Conservation (phyloP, 2,113 vertebrate genomes). For the Sclerurus mexicanus region DNA sequence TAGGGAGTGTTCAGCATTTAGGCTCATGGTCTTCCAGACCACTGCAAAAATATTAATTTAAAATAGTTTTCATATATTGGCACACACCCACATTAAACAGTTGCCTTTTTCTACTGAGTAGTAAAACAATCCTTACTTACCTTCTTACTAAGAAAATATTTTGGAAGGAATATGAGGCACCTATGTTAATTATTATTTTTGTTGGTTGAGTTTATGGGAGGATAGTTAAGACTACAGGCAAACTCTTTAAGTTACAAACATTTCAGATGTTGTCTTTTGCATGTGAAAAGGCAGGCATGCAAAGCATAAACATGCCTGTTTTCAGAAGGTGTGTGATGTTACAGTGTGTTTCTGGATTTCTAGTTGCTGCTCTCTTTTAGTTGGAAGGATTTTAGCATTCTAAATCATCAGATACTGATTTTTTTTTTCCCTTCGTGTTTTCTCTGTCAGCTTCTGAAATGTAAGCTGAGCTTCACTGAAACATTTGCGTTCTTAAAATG, state of each 20-base stretch:
- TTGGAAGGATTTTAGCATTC: not conserved
- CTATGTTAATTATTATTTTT: conserved; percentile 40
- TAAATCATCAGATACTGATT: not conserved
- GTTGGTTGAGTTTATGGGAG: conserved; percentile 24
- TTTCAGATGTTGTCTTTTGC: not conserved
- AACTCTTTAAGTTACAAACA: not conserved
- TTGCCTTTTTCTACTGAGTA: not conserved
- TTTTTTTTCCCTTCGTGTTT: not conserved
- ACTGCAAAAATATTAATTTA: conserved; percentile 1
- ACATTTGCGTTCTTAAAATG: conserved; percentile 18
- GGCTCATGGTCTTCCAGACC: not conserved
- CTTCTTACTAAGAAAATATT: conserved; percentile 37
- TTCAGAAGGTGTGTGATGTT: not conserved
- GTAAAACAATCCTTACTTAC: conserved; percentile 11
- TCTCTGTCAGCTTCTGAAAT: not conserved
- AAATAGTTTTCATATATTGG: conserved; percentile 16
- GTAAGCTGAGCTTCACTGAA: not conserved
- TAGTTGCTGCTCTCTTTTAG: not conserved
- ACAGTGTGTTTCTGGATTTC: not conserved
- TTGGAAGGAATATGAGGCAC: conserved; percentile 3
- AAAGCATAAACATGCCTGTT: not conserved
- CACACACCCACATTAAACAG: not conserved
- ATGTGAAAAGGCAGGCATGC: not conserved
- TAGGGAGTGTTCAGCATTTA: not conserved
- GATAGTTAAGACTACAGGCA: not conserved